phyloP scores from a whole-genome alignment of 1,140 invertebrate species.

The Drosophila guanche region DNA sequence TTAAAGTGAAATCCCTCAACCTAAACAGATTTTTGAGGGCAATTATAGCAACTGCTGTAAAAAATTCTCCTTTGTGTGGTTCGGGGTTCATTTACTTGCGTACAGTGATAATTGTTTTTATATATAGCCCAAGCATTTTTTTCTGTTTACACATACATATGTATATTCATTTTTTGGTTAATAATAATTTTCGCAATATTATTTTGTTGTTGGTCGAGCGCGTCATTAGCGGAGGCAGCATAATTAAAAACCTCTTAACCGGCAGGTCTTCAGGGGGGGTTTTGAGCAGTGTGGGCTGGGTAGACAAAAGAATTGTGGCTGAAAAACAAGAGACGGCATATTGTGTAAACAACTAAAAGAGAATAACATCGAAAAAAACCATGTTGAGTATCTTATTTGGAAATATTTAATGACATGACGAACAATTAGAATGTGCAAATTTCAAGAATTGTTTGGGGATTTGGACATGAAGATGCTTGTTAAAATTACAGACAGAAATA shows the following conservation, averaged over 20 bases:
- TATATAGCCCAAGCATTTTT: conserved; percentile 41
- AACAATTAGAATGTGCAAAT: conserved; percentile 43
- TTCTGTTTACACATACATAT: conserved; percentile 7
- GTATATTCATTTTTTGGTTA: conserved; percentile 32
- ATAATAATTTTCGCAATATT: conserved; percentile 55
- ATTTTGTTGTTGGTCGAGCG: conserved; percentile 23
- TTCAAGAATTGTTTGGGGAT: too few species aligned
- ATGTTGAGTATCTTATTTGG: conserved; percentile 53
- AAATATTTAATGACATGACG: conserved; percentile 57
- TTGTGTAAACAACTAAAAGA: conserved; percentile 36
- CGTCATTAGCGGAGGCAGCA: conserved; percentile 56
- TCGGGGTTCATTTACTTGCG: conserved; percentile 62
- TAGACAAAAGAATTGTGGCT: conserved; percentile 69
- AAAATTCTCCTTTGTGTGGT: conserved; percentile 42
- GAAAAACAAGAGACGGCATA: conserved; percentile 47
- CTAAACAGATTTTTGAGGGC: conserved; percentile 12
- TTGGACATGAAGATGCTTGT: not conserved
- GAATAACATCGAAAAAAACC: conserved; percentile 46
- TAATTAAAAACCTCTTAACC: conserved; percentile 74
- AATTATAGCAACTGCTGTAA: conserved; percentile 64
- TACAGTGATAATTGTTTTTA: conserved; percentile 63
- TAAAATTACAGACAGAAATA: not conserved
- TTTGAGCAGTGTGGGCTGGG: not conserved
- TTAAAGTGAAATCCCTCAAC: conserved; percentile 3
- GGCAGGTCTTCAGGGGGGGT: conserved; percentile 1